phyloP scores from a whole-genome alignment of 1,140 invertebrate species.

The Spodoptera frugiperda region DNA sequence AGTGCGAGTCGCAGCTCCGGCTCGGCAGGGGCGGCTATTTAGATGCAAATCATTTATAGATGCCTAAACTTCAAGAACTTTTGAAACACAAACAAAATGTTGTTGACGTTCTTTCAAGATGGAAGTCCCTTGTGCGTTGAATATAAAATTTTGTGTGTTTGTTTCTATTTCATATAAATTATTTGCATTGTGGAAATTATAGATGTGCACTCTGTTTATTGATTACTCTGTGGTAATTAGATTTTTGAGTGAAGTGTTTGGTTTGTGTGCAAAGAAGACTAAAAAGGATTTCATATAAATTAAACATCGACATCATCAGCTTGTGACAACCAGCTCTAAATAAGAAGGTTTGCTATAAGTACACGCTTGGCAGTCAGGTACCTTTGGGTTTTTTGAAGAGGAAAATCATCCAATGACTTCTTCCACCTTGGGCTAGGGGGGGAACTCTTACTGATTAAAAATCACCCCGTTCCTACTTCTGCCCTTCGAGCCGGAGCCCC shows the following conservation, averaged over 20 bases:
- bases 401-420: too few relatives aligned
- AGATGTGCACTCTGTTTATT: not conserved
- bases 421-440: too few relatives aligned
- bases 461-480: too few relatives aligned
- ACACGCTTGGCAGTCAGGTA: too few relatives aligned
- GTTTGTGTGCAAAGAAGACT: not conserved
- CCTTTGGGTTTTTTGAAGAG: too few relatives aligned
- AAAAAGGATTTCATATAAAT: too few relatives aligned
- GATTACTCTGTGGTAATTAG: not conserved
- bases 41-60: conserved; percentile 72
- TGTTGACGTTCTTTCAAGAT: conserved; percentile 57
- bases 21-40: conserved; percentile 65
- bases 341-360: too few relatives aligned
- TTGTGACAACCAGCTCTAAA: too few relatives aligned
- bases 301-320: too few relatives aligned
- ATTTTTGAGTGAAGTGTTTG: not conserved
- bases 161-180: not conserved
- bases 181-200: not conserved
- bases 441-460: too few relatives aligned
- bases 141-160: not conserved
- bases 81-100: conserved; percentile 57
- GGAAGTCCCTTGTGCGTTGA: conserved; percentile 50
- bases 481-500: too few relatives aligned
- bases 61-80: conserved; percentile 53
- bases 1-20: conserved; percentile 62